Conservation (phyloP, 2,888 invertebrate genomes). For the Serripes groenlandicus region DNA sequence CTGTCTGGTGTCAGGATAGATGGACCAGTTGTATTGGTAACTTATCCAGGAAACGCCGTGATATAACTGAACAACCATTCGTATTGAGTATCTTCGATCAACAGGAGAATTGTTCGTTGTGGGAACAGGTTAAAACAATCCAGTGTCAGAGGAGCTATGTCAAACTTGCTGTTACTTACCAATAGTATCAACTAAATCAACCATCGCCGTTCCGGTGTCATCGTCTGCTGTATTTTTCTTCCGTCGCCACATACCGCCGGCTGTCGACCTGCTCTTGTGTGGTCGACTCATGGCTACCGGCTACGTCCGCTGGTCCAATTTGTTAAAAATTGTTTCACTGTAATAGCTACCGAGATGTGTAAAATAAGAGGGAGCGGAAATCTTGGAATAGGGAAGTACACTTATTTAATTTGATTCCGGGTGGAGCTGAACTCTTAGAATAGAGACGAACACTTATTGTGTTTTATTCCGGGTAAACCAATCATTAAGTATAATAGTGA, state of each 20-base stretch:
- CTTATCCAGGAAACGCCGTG: not conserved
- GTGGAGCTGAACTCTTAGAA: no score
- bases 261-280: conserved; percentile 1
- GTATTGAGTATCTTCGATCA: not conserved
- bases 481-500: no score
- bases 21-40: no score
- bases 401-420: no score
- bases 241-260: conserved; percentile 22
- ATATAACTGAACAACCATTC: not conserved
- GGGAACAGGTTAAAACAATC: not conserved
- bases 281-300: conserved; percentile 1
- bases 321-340: not conserved
- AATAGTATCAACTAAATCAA: conserved; percentile 4
- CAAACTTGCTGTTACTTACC: not conserved
- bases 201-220: not conserved
- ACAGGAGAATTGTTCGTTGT: not conserved
- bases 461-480: no score
- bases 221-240: conserved; percentile 20
- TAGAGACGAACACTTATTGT: no score
- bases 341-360: no score
- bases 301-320: not conserved
- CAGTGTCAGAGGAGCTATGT: not conserved
- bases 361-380: not conserved
- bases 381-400: not conserved
- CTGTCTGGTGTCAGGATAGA: no score